Evolutionary conservation across 2,797 vertebrate species (phyloP).

Genomic region (Harpagifer antarcticus): DNA sequence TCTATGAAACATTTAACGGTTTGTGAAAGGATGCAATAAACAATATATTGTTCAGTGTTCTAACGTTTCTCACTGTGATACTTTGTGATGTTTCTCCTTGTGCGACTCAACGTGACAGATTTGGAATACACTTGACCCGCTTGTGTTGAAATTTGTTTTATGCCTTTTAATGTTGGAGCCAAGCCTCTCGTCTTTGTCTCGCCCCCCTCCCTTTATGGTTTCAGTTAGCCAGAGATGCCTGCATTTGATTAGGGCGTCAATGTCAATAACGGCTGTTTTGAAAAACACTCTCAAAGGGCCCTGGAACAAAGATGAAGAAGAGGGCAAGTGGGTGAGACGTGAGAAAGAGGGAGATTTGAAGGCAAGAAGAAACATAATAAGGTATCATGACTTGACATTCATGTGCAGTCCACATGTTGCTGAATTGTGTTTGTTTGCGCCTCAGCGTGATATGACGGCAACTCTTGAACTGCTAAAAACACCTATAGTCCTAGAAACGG

Average conservation of each 20-base stretch:
- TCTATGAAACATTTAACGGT: not conserved
- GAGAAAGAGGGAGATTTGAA: slow-evolving; percentile 45
- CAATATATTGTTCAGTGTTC: slow-evolving; percentile 10
- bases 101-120: slow-evolving; percentile 25
- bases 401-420: slow-evolving; percentile 80
- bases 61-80: not conserved
- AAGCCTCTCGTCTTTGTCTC: slow-evolving; percentile 34
- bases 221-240: slow-evolving; percentile 68
- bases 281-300: slow-evolving; percentile 74
- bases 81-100: slow-evolving; percentile 28
- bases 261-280: slow-evolving; percentile 78
- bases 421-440: slow-evolving; percentile 45
- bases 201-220: slow-evolving; percentile 51
- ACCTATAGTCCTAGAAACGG: slow-evolving; percentile 46
- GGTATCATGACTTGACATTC: slow-evolving; percentile 66
- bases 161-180: slow-evolving; percentile 51
- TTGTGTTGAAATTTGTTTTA: slow-evolving; percentile 55
- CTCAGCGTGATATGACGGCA: slow-evolving; percentile 57
- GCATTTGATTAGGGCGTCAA: slow-evolving; percentile 77
- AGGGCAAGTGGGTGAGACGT: slow-evolving; percentile 50
- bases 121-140: slow-evolving; percentile 54
- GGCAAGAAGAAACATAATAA: slow-evolving; percentile 62
- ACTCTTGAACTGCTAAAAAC: slow-evolving; percentile 53
- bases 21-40: slow-evolving; percentile 27
- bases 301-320: slow-evolving; percentile 56